These are phyloP conservation scores for Schizaphis graminum DNA, from an alignment of 2,888 invertebrate species.

Conservation along the genomic window DNA sequence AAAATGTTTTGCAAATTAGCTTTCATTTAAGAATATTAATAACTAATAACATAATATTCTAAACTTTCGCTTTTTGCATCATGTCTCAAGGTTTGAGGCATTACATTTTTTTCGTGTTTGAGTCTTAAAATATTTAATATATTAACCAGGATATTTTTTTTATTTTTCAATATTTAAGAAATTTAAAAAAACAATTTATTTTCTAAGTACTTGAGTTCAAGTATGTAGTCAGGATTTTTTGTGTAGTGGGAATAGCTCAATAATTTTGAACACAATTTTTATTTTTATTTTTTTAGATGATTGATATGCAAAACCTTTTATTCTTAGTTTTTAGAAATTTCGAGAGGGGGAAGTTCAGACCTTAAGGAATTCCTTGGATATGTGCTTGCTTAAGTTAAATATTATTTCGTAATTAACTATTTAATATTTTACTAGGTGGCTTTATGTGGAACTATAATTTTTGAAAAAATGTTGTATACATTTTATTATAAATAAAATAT, in stretches of 20 bases:
- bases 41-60: slow-evolving; percentile 24
- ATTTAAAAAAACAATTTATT: not conserved
- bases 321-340: too few species aligned
- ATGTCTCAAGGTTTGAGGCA: slow-evolving; percentile 1
- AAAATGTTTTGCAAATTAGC: slow-evolving; percentile 46
- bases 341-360: too few species aligned
- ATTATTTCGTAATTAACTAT: not conserved
- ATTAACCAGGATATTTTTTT: not conserved
- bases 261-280: too few species aligned
- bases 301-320: too few species aligned
- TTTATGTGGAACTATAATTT: not conserved
- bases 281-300: too few species aligned
- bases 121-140: slow-evolving; percentile 15
- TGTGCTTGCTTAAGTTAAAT: not conserved
- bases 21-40: slow-evolving; percentile 50
- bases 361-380: too few species aligned
- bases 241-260: too few species aligned
- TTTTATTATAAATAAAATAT: not conserved
- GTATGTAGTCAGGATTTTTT: too few species aligned
- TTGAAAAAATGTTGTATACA: not conserved
- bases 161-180: not conserved
- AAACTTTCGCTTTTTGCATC: slow-evolving; percentile 44
- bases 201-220: not conserved
- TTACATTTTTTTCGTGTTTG: slow-evolving; percentile 27
- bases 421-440: not conserved